Evolutionary conservation across 2,888 invertebrate species (phyloP).

Genomic region (Oxycera nigricornis): DNA sequence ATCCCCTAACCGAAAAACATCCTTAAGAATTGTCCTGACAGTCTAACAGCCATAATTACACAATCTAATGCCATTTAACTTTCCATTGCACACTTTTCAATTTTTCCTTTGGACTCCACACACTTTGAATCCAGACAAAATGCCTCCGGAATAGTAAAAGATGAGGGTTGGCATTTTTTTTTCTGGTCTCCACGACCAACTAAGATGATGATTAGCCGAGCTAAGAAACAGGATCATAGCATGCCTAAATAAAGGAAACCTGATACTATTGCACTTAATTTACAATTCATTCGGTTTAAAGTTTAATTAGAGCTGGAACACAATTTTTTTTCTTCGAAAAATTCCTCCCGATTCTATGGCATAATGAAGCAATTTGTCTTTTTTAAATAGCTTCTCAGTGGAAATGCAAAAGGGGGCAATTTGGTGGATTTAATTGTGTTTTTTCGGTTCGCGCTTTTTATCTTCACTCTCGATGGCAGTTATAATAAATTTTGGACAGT

Average conservation of each 20-base stretch:
- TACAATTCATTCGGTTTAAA: slow-evolving; percentile 56
- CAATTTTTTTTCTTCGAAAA: slow-evolving; percentile 27
- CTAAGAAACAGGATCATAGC: background rate
- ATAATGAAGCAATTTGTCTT: slow-evolving; percentile 46
- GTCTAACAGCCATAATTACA: slow-evolving; percentile 18
- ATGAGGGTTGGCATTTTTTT: too few relatives aligned
- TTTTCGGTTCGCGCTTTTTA: background rate
- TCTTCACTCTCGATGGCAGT: background rate
- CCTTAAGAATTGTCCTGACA: background rate
- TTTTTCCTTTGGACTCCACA: background rate
- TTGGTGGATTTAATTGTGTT: slow-evolving; percentile 33
- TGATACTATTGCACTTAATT: slow-evolving; percentile 53
- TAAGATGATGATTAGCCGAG: slow-evolving; percentile 12
- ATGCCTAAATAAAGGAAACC: background rate
- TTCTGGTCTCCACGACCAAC: too few relatives aligned
- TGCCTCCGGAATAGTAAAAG: too few relatives aligned
- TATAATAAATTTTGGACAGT: slow-evolving; percentile 14
- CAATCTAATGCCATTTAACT: slow-evolving; percentile 13
- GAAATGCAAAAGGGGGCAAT: slow-evolving; percentile 25
- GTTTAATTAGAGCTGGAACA: slow-evolving; percentile 42
- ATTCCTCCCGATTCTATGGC: background rate
- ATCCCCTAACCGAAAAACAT: background rate
- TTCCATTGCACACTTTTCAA: background rate
- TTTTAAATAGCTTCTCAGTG: slow-evolving; percentile 37
- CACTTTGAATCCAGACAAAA: background rate